Conservation (phyloP, 1,140 invertebrate genomes). For the Odontomachus brunneus region DNA sequence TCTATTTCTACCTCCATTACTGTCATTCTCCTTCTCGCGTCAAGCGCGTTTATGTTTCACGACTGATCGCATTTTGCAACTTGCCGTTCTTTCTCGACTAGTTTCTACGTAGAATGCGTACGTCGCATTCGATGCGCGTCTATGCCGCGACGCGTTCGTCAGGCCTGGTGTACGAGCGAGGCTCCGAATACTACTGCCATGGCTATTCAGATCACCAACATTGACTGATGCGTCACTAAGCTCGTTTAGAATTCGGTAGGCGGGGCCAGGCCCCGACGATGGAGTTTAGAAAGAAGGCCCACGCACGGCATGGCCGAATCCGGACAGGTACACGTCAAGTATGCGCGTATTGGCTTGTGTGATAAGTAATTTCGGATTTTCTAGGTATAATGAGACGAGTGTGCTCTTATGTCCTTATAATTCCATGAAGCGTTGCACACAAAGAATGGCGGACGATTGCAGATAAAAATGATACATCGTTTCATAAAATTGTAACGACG, state of each 20-base stretch:
- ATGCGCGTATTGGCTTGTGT: too few relatives aligned
- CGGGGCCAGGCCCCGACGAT: slow-evolving; percentile 15
- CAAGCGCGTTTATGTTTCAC: slow-evolving; percentile 66
- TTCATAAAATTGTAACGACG: too few relatives aligned
- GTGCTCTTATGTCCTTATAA: too few relatives aligned
- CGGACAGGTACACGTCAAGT: too few relatives aligned
- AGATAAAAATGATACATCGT: too few relatives aligned
- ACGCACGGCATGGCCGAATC: slow-evolving; percentile 18
- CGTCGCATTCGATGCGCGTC: not conserved
- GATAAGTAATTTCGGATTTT: too few relatives aligned
- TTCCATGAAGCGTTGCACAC: too few relatives aligned
- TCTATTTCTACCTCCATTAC: slow-evolving; percentile 74
- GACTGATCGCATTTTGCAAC: slow-evolving; percentile 49
- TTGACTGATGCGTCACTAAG: slow-evolving; percentile 13
- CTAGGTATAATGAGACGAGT: too few relatives aligned
- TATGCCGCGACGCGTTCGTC: not conserved
- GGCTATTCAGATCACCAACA: slow-evolving; percentile 6
- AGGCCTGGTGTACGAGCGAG: not conserved
- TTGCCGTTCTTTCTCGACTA: not conserved
- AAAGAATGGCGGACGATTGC: too few relatives aligned
- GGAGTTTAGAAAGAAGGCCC: slow-evolving; percentile 38
- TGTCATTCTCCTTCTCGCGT: slow-evolving; percentile 69
- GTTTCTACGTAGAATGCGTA: not conserved
- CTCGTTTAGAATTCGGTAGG: slow-evolving; percentile 24
- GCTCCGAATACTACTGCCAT: not conserved